These are phyloP conservation scores for Hydropsyche betteni DNA, from an alignment of 2,888 invertebrate genomes.

Conservation along the genomic window DNA sequence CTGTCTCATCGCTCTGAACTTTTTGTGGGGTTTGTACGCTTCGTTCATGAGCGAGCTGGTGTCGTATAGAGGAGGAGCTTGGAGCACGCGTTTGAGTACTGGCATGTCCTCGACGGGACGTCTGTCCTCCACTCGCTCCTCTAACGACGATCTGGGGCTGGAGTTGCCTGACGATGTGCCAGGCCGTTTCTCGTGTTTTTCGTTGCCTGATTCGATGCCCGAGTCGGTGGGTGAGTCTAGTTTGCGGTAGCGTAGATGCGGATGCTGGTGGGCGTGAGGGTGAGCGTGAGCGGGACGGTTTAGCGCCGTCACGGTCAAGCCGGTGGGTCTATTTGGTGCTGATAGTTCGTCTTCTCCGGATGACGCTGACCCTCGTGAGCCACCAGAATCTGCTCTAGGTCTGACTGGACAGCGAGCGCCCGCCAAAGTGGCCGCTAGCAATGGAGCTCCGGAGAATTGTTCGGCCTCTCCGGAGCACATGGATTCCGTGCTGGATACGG, in stretches of 20 bases:
- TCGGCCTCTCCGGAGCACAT: constrained; percentile 76
- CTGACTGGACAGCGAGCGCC: constrained; percentile 77
- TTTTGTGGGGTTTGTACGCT: constrained; percentile 95
- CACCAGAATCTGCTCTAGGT: constrained; percentile 78
- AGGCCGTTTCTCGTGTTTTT: constrained; percentile 80
- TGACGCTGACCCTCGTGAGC: constrained; percentile 65
- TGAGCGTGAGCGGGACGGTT: constrained; percentile 56
- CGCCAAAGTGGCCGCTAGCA: constrained; percentile 78
- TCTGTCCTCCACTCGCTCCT: constrained; percentile 76
- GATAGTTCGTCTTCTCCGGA: constrained; percentile 83
- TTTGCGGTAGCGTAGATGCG: constrained; percentile 78
- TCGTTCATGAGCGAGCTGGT: constrained; percentile 93
- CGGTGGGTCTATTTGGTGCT: constrained; percentile 73
- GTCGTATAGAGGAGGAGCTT: constrained; percentile 91
- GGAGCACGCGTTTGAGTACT: constrained; percentile 88
- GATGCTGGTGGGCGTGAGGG: constrained; percentile 59
- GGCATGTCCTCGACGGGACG: constrained; percentile 87
- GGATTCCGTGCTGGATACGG: constrained; percentile 89
- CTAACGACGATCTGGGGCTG: constrained; percentile 84
- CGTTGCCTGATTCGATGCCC: constrained; percentile 92
- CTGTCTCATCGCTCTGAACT: constrained; percentile 84
- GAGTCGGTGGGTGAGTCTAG: constrained; percentile 92
- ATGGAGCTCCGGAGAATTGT: constrained; percentile 78
- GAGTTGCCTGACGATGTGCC: constrained; percentile 82
- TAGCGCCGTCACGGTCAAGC: constrained; percentile 78